Conservation (phyloP, 2,113 vertebrate genomes). For the Excalfactoria chinensis region DNA sequence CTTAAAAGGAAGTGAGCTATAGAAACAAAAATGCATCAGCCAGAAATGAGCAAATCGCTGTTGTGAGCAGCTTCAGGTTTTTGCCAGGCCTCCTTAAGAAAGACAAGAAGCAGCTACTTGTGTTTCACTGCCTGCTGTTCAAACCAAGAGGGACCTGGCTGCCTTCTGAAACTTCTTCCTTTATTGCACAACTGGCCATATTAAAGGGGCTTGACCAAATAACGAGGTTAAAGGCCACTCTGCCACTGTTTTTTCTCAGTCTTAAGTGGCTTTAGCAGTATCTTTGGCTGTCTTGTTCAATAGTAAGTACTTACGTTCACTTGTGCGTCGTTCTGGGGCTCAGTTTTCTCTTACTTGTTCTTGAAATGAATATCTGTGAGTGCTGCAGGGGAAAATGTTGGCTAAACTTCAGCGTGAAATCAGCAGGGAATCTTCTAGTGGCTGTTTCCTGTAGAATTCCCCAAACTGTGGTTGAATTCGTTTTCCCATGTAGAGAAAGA, state of each 20-base stretch:
- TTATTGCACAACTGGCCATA: not conserved
- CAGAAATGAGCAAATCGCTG: not conserved
- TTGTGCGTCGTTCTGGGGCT: not conserved
- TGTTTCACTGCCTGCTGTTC: not conserved
- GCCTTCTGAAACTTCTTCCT: not conserved
- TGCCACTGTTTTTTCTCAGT: not conserved
- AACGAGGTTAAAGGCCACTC: not conserved
- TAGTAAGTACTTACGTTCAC: not conserved
- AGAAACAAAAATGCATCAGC: constrained; percentile 33
- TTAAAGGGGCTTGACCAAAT: not conserved
- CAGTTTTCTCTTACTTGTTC: not conserved
- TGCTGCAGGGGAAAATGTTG: not conserved
- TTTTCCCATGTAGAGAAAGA: not conserved
- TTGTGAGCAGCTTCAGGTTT: not conserved
- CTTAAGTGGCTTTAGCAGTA: not conserved
- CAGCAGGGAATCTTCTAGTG: not conserved
- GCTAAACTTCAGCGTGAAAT: not conserved
- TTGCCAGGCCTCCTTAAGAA: not conserved
- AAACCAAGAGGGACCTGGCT: not conserved
- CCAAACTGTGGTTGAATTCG: not conserved
- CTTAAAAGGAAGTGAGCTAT: constrained; percentile 56
- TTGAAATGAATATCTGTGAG: not conserved
- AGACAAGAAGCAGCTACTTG: not conserved
- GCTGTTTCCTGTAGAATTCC: not conserved
- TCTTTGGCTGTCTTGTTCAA: not conserved